Conservation (phyloP, 2,797 vertebrate species). For the Bufotes viridis region DNA sequence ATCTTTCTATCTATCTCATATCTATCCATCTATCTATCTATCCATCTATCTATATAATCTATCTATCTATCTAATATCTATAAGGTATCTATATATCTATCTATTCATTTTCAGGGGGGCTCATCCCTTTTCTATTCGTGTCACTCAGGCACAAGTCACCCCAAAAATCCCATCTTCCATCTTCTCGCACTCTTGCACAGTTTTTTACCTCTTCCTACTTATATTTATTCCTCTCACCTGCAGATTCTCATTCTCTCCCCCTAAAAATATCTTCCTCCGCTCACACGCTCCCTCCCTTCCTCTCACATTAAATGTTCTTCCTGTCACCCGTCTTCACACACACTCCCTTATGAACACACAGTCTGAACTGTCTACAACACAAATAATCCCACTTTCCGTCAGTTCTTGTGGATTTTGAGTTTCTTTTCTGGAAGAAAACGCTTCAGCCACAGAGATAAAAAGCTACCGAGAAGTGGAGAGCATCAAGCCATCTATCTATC, state of each 20-base stretch:
- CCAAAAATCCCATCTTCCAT: not conserved
- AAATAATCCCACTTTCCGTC: not conserved
- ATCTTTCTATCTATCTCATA: not conserved
- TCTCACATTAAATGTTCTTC: not conserved
- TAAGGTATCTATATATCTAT: too few species aligned
- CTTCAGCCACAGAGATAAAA: not conserved
- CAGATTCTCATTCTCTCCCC: not conserved
- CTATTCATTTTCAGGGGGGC: too few species aligned
- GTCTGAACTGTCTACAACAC: not conserved
- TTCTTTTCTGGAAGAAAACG: not conserved
- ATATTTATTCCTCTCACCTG: slow-evolving; percentile 5
- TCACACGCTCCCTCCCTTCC: not conserved
- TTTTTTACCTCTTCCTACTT: not conserved
- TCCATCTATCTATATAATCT: too few species aligned
- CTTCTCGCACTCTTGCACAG: not conserved
- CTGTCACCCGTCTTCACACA: not conserved
- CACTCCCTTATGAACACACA: not conserved
- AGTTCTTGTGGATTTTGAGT: not conserved
- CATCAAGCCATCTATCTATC: too few species aligned
- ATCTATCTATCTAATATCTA: not conserved
- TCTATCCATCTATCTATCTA: not conserved
- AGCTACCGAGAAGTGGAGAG: too few species aligned
- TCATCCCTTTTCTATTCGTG: too few species aligned
- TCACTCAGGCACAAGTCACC: too few species aligned
- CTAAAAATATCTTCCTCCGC: not conserved